Conservation (phyloP, 2,113 vertebrate genomes). For the Crypturellus undulatus region DNA sequence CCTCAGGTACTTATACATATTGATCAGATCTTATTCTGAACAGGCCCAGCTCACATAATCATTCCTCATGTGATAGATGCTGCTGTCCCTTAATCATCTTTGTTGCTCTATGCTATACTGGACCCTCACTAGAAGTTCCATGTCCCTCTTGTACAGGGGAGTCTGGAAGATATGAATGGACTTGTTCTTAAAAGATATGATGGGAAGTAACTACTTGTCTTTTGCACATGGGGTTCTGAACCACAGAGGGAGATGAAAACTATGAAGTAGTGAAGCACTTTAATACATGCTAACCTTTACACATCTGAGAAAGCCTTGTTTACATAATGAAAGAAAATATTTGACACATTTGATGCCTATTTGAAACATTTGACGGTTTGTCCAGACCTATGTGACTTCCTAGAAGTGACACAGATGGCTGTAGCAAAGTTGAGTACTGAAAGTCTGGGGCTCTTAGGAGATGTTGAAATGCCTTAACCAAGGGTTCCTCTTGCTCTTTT, state of each 20-base stretch:
- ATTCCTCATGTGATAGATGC: too few relatives aligned
- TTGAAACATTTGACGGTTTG: neutral
- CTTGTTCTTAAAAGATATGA: neutral
- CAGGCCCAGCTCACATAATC: too few relatives aligned
- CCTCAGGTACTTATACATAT: too few relatives aligned
- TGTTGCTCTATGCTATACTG: too few relatives aligned
- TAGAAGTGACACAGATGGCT: neutral
- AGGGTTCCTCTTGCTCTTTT: neutral
- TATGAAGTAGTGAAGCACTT: neutral
- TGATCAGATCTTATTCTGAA: too few relatives aligned
- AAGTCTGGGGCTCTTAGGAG: neutral
- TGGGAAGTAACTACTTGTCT: neutral
- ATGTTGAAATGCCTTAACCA: neutral
- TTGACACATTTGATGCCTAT: neutral
- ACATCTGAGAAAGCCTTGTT: neutral
- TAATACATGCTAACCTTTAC: neutral
- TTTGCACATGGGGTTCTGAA: neutral
- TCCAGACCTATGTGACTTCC: neutral
- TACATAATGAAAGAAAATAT: neutral
- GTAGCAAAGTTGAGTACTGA: neutral
- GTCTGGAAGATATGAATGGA: neutral
- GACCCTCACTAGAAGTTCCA: too few relatives aligned
- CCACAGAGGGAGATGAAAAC: neutral
- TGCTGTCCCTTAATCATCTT: too few relatives aligned
- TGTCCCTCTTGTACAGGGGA: too few relatives aligned